Percentiles rank a stretch among this genome's conserved stretches.
Evolutionary conservation across 2,888 invertebrate genomes (phyloP).

Genomic region (Epirrhoe tristata): DNA sequence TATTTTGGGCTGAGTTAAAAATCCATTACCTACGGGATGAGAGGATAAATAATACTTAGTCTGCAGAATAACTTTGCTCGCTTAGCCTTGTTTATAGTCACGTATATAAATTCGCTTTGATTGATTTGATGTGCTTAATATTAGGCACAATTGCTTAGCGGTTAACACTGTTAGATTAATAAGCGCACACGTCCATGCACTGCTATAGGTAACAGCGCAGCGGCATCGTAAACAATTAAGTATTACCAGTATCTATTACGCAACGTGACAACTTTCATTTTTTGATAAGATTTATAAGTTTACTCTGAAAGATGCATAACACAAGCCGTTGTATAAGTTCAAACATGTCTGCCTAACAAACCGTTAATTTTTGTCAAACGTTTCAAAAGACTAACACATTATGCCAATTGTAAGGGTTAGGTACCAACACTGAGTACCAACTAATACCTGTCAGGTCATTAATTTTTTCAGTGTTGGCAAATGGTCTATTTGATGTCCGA

Average conservation of each 20-base stretch:
- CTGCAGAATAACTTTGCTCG: too few relatives aligned
- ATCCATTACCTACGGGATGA: too few relatives aligned
- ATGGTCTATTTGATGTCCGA: slow-evolving; percentile 46
- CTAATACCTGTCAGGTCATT: slow-evolving; percentile 47
- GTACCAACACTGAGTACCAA: slow-evolving; percentile 7
- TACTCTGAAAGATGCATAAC: not conserved
- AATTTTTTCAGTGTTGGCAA: slow-evolving; percentile 49
- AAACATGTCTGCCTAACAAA: not conserved
- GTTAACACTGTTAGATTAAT: not conserved
- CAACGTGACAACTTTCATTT: not conserved
- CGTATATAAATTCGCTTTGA: too few relatives aligned
- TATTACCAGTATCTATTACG: not conserved
- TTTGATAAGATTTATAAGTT: not conserved
- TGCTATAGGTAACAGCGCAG: not conserved
- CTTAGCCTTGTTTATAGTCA: too few relatives aligned
- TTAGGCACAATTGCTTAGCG: not conserved
- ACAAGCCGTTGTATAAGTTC: too few relatives aligned
- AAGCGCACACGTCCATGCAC: not conserved
- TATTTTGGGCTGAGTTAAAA: too few relatives aligned
- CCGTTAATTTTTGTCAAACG: slow-evolving; percentile 38
- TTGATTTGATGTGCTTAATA: not conserved
- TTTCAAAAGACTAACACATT: slow-evolving; percentile 22
- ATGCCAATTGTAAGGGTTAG: slow-evolving; percentile 16
- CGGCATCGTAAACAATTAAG: not conserved
- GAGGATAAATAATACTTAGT: too few relatives aligned